phyloP scores from a whole-genome alignment of 2,888 invertebrate genomes.

The Altica lythri region DNA sequence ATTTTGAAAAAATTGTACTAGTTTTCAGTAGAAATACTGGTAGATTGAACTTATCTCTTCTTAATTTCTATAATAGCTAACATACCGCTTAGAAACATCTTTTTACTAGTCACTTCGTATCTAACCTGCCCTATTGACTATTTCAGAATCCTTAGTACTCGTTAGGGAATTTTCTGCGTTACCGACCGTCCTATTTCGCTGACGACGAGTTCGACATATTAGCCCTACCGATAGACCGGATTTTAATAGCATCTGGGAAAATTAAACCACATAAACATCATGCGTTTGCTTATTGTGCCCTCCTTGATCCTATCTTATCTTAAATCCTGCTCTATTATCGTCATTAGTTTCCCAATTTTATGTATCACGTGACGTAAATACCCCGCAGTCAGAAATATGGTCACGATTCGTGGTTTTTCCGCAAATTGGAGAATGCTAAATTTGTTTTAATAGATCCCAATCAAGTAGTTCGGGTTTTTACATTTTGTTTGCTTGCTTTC shows the following conservation, averaged over 20 bases:
- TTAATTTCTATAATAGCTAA: neutral
- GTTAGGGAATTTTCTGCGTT: conserved; percentile 1
- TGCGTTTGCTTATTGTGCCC: conserved; percentile 51
- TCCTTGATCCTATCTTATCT: conserved; percentile 47
- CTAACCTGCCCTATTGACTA: no score
- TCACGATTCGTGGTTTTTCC: conserved; percentile 5
- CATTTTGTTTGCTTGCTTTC: no score
- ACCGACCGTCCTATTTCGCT: conserved; percentile 25
- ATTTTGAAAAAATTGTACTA: no score
- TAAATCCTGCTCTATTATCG: conserved; percentile 34
- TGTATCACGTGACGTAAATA: conserved; percentile 19
- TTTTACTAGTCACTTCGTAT: no score
- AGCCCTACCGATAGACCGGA: conserved; percentile 49
- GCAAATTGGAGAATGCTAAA: no score
- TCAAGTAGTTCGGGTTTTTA: no score
- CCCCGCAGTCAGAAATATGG: conserved; percentile 7
- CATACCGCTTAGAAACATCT: no score
- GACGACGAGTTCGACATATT: conserved; percentile 54
- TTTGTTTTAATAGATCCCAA: no score
- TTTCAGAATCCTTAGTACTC: no score
- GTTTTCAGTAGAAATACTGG: no score
- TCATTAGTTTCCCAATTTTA: conserved; percentile 33
- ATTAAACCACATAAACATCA: conserved; percentile 58
- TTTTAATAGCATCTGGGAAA: conserved; percentile 56
- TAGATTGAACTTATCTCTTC: no score